Conservation (phyloP, 2,888 invertebrate genomes). For the Hirtodrosophila confusa region DNA sequence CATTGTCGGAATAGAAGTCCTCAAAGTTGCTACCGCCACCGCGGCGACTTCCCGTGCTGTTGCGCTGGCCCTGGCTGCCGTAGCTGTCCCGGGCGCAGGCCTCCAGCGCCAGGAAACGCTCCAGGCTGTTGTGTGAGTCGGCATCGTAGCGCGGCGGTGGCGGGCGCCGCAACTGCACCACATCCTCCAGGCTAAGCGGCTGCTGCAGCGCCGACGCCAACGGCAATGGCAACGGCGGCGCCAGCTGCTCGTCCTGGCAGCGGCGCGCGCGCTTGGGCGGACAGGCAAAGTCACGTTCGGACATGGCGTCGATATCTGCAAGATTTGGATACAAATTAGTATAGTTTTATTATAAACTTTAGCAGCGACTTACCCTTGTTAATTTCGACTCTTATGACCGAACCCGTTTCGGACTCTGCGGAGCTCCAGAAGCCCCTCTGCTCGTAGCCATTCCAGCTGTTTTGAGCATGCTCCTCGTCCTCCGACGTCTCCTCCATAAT, state of each 20-base stretch:
- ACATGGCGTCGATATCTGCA: constrained; percentile 84
- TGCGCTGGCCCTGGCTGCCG: constrained; percentile 71
- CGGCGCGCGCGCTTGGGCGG: constrained; percentile 90
- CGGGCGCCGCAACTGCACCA: constrained; percentile 66
- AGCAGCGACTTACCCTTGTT: constrained; percentile 75
- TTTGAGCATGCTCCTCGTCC: constrained; percentile 85
- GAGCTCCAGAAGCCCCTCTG: constrained; percentile 84
- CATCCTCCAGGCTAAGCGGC: constrained; percentile 63
- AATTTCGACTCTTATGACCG: constrained; percentile 90
- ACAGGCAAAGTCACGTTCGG: constrained; percentile 90
- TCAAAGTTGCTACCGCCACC: constrained; percentile 72
- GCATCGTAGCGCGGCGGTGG: constrained; percentile 56
- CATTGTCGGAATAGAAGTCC: constrained; percentile 84
- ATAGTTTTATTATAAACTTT: too few species aligned
- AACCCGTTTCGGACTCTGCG: constrained; percentile 92
- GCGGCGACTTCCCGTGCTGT: constrained; percentile 75
- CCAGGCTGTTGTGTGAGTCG: constrained; percentile 73
- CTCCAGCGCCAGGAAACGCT: constrained; percentile 75
- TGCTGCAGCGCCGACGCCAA: constrained; percentile 27
- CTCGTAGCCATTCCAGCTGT: constrained; percentile 82
- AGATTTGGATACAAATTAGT: too few species aligned
- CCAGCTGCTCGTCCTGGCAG: constrained; percentile 83
- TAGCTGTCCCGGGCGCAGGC: constrained; percentile 71
- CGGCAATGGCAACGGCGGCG: constrained; percentile 3
- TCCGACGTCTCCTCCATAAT: constrained; percentile 95